Conservation (phyloP, 2,113 vertebrate genomes). For the Nettapus auritus region DNA sequence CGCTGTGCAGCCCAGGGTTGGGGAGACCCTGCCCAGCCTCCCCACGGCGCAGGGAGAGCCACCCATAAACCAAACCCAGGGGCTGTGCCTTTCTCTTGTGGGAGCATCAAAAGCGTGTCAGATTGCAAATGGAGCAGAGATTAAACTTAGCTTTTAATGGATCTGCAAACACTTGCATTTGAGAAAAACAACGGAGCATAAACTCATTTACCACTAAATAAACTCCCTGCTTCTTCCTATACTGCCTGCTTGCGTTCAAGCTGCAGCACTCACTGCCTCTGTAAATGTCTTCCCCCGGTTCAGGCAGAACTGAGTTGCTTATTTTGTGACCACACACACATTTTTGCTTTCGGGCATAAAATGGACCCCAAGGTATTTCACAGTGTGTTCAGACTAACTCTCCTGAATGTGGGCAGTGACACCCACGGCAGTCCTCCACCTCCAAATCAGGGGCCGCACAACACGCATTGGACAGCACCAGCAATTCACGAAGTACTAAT, state of each 20-base stretch:
- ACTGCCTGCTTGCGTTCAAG: not conserved
- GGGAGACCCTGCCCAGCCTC: not conserved
- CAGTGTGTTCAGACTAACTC: not conserved
- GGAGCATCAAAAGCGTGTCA: not conserved
- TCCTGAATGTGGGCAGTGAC: not conserved
- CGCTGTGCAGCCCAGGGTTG: not conserved
- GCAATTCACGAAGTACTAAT: not conserved
- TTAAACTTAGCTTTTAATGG: constrained; percentile 16
- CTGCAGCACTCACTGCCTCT: not conserved
- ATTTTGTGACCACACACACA: not conserved
- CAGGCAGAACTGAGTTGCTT: not conserved
- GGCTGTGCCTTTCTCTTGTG: not conserved
- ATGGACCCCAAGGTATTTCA: not conserved
- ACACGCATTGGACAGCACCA: not conserved
- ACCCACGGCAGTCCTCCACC: not conserved
- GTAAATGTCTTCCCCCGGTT: not conserved
- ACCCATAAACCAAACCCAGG: not conserved
- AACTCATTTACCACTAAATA: not conserved
- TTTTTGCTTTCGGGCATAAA: not conserved
- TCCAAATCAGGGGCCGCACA: accelerated
- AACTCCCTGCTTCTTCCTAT: not conserved
- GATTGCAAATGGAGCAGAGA: constrained; percentile 13
- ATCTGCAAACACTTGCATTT: not conserved
- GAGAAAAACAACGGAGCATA: not conserved
- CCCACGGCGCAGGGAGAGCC: not conserved